A percentile compares a stretch with the other conserved stretches of the same genome.
phyloP scores from a whole-genome alignment of 1,140 invertebrate species.

The Danaus plexippus region DNA sequence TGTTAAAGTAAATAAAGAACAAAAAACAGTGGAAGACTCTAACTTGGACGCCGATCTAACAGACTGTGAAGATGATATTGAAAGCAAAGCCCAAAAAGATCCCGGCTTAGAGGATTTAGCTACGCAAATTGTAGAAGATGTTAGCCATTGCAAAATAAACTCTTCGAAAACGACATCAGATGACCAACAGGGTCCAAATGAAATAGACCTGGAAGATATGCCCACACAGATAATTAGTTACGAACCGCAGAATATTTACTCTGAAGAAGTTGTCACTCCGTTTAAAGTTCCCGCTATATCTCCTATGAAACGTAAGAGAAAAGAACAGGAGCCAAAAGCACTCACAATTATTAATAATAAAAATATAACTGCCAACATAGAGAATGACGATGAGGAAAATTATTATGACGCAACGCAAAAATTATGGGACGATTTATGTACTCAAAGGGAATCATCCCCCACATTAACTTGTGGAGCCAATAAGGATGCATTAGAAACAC shows the following conservation, averaged over 20 bases:
- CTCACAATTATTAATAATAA: constrained; percentile 11
- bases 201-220: constrained; percentile 34
- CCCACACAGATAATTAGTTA: constrained; percentile 36
- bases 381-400: constrained; percentile 30
- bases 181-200: neutral
- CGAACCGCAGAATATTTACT: constrained; percentile 14
- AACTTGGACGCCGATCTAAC: constrained; percentile 37
- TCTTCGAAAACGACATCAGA: too few relatives aligned
- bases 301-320: constrained; percentile 24
- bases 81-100: constrained; percentile 4
- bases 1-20: constrained; percentile 3
- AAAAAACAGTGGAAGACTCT: neutral
- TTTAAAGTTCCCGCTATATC: constrained; percentile 37
- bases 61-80: constrained; percentile 44
- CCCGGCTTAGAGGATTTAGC: constrained; percentile 25
- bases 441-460: constrained; percentile 30
- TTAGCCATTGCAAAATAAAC: constrained; percentile 6
- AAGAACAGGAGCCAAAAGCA: constrained; percentile 24
- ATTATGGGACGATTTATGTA: constrained; percentile 48
- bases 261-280: constrained; percentile 10
- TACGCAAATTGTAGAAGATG: constrained; percentile 26
- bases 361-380: constrained; percentile 10
- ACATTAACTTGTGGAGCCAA: too few relatives aligned
- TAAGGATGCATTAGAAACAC: too few relatives aligned
- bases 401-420: constrained; percentile 60